These are phyloP conservation scores for Ylistrum balloti DNA, from an alignment of 1,140 invertebrate species.

Conservation along the genomic window DNA sequence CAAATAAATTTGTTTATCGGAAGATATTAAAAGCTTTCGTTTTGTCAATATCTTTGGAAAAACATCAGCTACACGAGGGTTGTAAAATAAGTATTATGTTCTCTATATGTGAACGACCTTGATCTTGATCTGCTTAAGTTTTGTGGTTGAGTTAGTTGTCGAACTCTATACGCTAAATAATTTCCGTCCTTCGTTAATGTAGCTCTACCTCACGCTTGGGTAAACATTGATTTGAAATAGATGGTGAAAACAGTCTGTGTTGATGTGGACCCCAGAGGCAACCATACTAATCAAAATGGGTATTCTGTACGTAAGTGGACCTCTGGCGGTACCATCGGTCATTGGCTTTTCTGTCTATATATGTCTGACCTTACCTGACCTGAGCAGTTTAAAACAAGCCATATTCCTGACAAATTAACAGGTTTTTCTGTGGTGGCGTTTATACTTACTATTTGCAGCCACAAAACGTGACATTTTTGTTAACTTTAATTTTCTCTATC, in stretches of 20 bases:
- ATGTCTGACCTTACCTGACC: background rate
- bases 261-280: background rate
- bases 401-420: too few species aligned
- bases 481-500: too few species aligned
- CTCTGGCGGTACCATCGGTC: background rate
- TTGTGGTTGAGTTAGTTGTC: background rate
- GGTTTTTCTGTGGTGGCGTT: too few species aligned
- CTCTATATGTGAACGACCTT: background rate
- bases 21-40: too few species aligned
- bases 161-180: background rate
- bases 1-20: too few species aligned
- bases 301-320: background rate
- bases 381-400: background rate
- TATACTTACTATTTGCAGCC: too few species aligned
- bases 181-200: background rate
- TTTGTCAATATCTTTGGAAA: too few species aligned
- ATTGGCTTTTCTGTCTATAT: background rate
- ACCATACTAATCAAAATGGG: background rate
- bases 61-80: too few species aligned
- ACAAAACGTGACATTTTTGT: too few species aligned
- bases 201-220: background rate
- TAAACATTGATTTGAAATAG: slow-evolving; percentile 36
- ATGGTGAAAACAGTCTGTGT: background rate
- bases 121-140: background rate
- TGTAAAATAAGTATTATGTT: too few species aligned